These are phyloP conservation scores for Lochmaea capreae DNA, from an alignment of 2,888 invertebrate species.

Conservation along the genomic window DNA sequence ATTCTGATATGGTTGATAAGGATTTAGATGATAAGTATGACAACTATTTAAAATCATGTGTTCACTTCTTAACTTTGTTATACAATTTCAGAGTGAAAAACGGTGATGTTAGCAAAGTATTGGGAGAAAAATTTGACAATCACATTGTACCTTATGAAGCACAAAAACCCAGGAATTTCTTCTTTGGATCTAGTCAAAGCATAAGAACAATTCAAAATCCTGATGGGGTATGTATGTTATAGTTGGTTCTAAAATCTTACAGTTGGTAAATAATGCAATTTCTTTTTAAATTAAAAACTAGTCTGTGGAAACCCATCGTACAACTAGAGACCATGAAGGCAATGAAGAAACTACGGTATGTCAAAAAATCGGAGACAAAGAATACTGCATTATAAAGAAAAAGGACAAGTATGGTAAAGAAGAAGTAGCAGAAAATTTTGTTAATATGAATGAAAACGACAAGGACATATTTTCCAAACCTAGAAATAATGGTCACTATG, in stretches of 20 bases:
- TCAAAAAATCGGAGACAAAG: constrained; percentile 58
- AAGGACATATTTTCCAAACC: constrained; percentile 43
- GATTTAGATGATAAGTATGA: constrained; percentile 53
- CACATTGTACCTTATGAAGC: constrained; percentile 22
- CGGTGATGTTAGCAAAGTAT: constrained; percentile 39
- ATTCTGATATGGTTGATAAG: constrained; percentile 53
- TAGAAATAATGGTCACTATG: constrained; percentile 24
- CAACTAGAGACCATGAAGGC: constrained; percentile 70
- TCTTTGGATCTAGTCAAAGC: constrained; percentile 67
- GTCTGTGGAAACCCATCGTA: constrained; percentile 69
- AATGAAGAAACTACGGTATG: constrained; percentile 72
- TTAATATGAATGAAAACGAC: constrained; percentile 60
- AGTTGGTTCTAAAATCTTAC: neutral
- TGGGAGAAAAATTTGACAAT: constrained; percentile 26
- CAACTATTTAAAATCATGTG: neutral
- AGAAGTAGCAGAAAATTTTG: constrained; percentile 58
- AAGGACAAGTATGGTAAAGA: constrained; percentile 62
- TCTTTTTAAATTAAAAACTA: constrained; percentile 45
- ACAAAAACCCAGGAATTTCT: constrained; percentile 53
- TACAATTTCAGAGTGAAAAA: constrained; percentile 37
- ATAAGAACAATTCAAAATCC: constrained; percentile 69
- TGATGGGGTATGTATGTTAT: constrained; percentile 66
- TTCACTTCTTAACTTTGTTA: neutral
- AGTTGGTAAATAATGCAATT: neutral
- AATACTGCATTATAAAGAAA: constrained; percentile 65